These are phyloP conservation scores for Eustalomyia histrio DNA, from an alignment of 2,888 invertebrate species.

Conservation along the genomic window DNA sequence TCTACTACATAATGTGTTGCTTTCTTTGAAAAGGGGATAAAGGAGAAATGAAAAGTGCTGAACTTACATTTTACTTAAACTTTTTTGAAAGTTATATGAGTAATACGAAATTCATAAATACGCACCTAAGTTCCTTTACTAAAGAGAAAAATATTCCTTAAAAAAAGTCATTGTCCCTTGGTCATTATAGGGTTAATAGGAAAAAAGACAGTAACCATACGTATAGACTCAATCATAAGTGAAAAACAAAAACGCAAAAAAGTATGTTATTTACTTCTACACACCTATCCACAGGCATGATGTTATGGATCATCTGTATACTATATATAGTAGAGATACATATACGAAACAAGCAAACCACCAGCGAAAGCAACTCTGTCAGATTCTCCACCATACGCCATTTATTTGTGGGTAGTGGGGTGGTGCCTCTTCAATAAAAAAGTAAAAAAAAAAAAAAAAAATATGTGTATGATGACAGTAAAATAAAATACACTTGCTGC, in stretches of 20 bases:
- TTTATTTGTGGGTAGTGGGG: constrained; percentile 55
- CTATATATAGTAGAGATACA: not conserved
- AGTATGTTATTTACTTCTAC: constrained; percentile 29
- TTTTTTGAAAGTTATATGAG: no score
- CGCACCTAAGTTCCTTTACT: no score
- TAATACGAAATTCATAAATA: no score
- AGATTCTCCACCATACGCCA: constrained; percentile 9
- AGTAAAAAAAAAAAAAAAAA: constrained; percentile 25
- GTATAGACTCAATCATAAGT: constrained; percentile 34
- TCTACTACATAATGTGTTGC: no score
- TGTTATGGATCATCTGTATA: constrained; percentile 49
- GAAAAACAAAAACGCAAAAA: constrained; percentile 30
- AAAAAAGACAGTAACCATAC: constrained; percentile 39
- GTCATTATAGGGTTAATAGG: not conserved
- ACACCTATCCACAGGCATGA: constrained; percentile 35
- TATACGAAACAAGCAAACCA: constrained; percentile 26
- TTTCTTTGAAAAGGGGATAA: no score
- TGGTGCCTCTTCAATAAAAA: constrained; percentile 44
- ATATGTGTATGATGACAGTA: constrained; percentile 46
- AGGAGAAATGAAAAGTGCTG: no score
- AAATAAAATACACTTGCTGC: constrained; percentile 58
- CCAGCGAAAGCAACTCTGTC: constrained; percentile 38
- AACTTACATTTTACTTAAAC: no score
- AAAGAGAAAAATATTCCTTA: no score
- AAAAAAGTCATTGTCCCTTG: not conserved